Evolutionary conservation across 2,888 invertebrate species (phyloP).

Genomic region (Pasiphila rectangulata): DNA sequence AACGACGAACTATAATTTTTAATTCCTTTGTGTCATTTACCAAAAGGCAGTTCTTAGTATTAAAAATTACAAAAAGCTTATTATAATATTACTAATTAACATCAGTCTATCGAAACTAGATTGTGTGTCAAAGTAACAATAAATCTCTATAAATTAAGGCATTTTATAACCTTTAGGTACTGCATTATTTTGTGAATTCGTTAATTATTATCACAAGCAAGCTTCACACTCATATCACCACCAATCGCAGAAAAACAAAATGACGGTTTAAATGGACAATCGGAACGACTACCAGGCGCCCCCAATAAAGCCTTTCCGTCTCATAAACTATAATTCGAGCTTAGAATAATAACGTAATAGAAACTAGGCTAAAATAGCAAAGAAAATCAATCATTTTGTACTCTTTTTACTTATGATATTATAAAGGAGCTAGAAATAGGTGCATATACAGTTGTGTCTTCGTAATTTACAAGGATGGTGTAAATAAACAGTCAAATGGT

Average conservation of each 20-base stretch:
- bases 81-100: conserved; percentile 23
- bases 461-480: too few relatives aligned
- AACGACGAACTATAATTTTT: too few relatives aligned
- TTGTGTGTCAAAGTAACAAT: conserved; percentile 30
- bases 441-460: too few relatives aligned
- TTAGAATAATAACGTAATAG: too few relatives aligned
- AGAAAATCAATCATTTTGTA: too few relatives aligned
- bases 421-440: too few relatives aligned
- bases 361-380: too few relatives aligned
- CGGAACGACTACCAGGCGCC: too few relatives aligned
- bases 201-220: background rate
- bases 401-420: too few relatives aligned
- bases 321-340: too few relatives aligned
- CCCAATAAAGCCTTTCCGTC: too few relatives aligned
- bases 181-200: background rate
- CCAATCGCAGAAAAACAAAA: background rate
- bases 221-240: background rate
- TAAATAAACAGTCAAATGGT: too few relatives aligned
- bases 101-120: conserved; percentile 37
- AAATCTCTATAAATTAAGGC: conserved; percentile 1
- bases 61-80: conserved; percentile 40
- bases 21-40: background rate
- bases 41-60: conserved; percentile 24
- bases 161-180: background rate
- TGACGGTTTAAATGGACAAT: background rate